phyloP scores from a whole-genome alignment of 2,113 vertebrate genomes.

The Lagopus muta region DNA sequence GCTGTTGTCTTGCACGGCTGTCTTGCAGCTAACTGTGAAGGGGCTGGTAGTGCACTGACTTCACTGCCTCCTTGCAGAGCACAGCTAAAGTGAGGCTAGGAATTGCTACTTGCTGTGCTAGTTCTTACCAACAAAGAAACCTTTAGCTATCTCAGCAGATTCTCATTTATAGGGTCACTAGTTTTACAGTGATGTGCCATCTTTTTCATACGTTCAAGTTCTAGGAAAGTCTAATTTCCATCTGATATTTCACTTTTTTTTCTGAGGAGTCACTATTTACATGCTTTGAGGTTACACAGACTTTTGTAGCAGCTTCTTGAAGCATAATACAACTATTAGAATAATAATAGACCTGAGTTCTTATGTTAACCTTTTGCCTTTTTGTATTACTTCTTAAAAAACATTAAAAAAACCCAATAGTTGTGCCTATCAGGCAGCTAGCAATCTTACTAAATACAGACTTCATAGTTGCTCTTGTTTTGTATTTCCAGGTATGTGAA shows the following conservation, averaged over 20 bases:
- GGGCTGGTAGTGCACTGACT: not conserved
- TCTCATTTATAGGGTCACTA: not conserved
- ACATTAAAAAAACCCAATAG: not conserved
- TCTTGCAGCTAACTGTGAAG: not conserved
- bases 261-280: not conserved
- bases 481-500: conserved; percentile 77
- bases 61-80: not conserved
- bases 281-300: not conserved
- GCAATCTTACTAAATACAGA: not conserved
- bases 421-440: not conserved
- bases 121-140: not conserved
- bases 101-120: not conserved
- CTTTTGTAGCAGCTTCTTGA: not conserved
- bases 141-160: not conserved
- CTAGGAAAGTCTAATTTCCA: not conserved
- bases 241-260: not conserved
- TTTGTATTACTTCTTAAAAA: not conserved
- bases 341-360: not conserved
- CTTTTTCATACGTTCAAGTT: not conserved
- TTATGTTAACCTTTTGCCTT: not conserved
- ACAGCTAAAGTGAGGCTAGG: not conserved
- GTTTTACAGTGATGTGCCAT: not conserved
- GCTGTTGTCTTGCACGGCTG: not conserved
- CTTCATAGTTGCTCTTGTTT: not conserved
- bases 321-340: not conserved